A percentile compares a stretch with the other conserved stretches of the same genome.
Conservation (phyloP, 1,140 invertebrate genomes). For the Brachionus manjavacas region DNA sequence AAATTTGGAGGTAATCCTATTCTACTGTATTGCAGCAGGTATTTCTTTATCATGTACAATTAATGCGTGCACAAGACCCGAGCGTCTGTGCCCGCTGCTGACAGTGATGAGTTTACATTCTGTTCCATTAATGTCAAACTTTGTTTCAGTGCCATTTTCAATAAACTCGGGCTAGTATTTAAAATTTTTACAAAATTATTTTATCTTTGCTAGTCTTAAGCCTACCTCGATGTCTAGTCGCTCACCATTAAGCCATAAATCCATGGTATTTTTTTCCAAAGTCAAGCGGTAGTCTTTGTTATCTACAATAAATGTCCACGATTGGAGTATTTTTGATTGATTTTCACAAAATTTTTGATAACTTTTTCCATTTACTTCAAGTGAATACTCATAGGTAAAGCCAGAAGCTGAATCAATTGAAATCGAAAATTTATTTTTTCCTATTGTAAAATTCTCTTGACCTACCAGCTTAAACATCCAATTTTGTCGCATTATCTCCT, state of each 20-base stretch:
- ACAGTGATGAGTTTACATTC: not conserved
- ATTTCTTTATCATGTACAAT: slow-evolving; percentile 40
- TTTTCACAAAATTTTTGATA: slow-evolving; percentile 72
- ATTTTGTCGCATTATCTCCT: slow-evolving; percentile 71
- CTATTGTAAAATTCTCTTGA: slow-evolving; percentile 63
- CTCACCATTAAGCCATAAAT: slow-evolving; percentile 72
- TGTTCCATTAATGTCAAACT: not conserved
- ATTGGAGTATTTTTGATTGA: slow-evolving; percentile 66
- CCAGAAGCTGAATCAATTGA: slow-evolving; percentile 70
- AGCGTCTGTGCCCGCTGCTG: slow-evolving; percentile 15
- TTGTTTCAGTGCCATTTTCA: slow-evolving; percentile 36
- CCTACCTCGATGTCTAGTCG: slow-evolving; percentile 64
- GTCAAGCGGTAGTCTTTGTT: slow-evolving; percentile 62
- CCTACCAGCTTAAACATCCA: slow-evolving; percentile 86
- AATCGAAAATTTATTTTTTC: slow-evolving; percentile 60
- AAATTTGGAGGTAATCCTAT: not conserved
- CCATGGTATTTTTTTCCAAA: slow-evolving; percentile 72
- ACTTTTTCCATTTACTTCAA: slow-evolving; percentile 65
- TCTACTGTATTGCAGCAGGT: not conserved
- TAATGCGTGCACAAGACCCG: slow-evolving; percentile 33
- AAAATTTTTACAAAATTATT: not conserved
- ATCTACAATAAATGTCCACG: slow-evolving; percentile 61
- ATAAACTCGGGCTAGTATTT: slow-evolving; percentile 30
- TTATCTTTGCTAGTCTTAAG: not conserved
- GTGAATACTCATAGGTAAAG: slow-evolving; percentile 72